A percentile compares a stretch with the other conserved stretches of the same genome.
phyloP scores from a whole-genome alignment of 92 coral and sea anemone species.

The Pocillopora meandrina region DNA sequence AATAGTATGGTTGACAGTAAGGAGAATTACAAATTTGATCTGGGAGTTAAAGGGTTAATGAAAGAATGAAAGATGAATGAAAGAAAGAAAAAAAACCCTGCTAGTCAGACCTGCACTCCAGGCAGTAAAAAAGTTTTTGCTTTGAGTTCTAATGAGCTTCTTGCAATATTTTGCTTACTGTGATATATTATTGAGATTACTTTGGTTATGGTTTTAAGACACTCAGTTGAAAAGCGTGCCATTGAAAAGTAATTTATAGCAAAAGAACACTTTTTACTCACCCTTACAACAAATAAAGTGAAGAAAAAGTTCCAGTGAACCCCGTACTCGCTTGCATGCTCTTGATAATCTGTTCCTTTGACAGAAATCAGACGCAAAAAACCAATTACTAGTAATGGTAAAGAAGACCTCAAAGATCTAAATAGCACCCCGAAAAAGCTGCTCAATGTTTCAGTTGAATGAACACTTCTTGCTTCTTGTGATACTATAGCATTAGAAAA shows the following conservation, averaged over 20 bases:
- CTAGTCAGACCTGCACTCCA: too few species aligned
- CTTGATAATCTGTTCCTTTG: conserved; percentile 93
- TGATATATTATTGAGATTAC: too few species aligned
- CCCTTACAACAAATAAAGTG: conserved; percentile 84
- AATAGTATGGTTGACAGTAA: too few species aligned
- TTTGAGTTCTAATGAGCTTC: too few species aligned
- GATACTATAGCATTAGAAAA: conserved; percentile 94
- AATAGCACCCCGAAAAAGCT: conserved; percentile 31
- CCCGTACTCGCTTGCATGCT: conserved; percentile 95
- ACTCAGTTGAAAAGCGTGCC: neutral
- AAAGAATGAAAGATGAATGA: too few species aligned
- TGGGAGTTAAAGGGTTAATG: too few species aligned
- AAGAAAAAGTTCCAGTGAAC: conserved; percentile 98
- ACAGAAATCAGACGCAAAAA: conserved; percentile 70
- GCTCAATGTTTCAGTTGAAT: neutral
- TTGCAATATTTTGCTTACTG: too few species aligned
- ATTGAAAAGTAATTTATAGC: neutral
- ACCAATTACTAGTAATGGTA: conserved; percentile 86
- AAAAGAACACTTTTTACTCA: conserved; percentile 34
- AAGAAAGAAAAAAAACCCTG: too few species aligned
- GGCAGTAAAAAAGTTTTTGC: too few species aligned
- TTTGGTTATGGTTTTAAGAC: too few species aligned
- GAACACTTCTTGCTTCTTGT: conserved; percentile 75
- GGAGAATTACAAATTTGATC: too few species aligned
- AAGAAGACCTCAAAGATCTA: conserved; percentile 69